phyloP scores from a whole-genome alignment of 2,113 vertebrate species.

The Gavialis gangeticus region DNA sequence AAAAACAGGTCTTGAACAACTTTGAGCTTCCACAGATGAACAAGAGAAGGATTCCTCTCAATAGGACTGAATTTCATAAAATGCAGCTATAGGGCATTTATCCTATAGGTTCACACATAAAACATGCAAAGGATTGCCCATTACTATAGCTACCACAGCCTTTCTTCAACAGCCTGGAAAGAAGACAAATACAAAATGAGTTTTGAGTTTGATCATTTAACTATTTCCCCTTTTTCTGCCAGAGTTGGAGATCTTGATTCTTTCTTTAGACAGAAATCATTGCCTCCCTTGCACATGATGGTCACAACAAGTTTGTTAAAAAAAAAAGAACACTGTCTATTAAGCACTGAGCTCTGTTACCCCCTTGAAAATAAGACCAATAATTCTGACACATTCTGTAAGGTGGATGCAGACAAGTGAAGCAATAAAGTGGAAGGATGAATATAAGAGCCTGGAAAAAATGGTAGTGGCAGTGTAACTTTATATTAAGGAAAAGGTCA shows the following conservation, averaged over 20 bases:
- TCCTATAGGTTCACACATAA: background rate
- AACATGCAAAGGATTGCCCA: background rate
- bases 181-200: background rate
- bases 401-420: background rate
- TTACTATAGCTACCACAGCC: background rate
- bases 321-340: background rate
- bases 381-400: background rate
- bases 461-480: background rate
- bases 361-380: background rate
- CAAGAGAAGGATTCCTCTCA: background rate
- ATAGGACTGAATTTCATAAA: background rate
- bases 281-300: background rate
- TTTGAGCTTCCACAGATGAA: background rate
- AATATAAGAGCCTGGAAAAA: background rate
- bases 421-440: background rate
- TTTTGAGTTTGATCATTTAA: background rate
- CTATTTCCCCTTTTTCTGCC: background rate
- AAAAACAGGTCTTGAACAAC: background rate
- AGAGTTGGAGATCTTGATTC: background rate
- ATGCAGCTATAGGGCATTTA: background rate
- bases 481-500: conserved; percentile 46
- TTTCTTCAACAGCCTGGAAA: background rate
- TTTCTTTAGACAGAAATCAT: background rate
- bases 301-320: background rate
- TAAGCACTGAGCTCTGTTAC: background rate